Base-by-base conservation (phyloP, 2,888 invertebrate genomes). In the Leptopterna dolabrata region DNA sequence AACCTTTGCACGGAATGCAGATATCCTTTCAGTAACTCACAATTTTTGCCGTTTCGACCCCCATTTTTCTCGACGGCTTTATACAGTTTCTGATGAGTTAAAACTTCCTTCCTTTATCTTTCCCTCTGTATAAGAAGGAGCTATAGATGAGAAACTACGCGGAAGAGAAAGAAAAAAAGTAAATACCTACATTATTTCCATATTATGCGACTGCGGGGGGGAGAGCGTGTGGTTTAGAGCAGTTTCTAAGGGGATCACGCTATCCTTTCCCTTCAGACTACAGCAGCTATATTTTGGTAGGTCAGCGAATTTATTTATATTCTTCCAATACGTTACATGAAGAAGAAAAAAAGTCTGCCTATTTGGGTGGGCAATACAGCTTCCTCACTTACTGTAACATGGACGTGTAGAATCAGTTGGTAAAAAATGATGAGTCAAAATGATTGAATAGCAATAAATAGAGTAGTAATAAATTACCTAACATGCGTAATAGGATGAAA, bases 1-100 rank as follows among this genome's bases (percentile, higher is more conserved):
- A 83, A 43, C 81, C 55, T 51, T 47, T 11, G 55, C 83, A 83
- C 83, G 83, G 83, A 83, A 83, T 83, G 83, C 83, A 70, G 83
- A 83, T 70, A 70, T 43, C 55, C 63, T 45, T 41, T 43, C 7
- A 19, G 43, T 76, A 78, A 27, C 78, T 27, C 78, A 24, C 55
- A 55, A 27, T 76, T 76, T 36, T 41, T 11, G 29, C 27, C 81
- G 14, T 29, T 55, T 81, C 81, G 16, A 14, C 55, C 81, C 4
- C 19, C 41, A n/a, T n/a, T n/a, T 51, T 30, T 30, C 30, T 27
- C 51, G 63, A 63, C 16, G 55, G 36, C 19, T 73, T 36, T 73
- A n/a, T 16, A 36, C 41, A 16, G 73, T 73, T 73, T 73, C 73
- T 73, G 73, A 73, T 73, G 73, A 73, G 73, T 29, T 81, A 24